Evolutionary conservation across 1,140 invertebrate species (phyloP).

Genomic region (Tyrophagus putrescentiae): DNA sequence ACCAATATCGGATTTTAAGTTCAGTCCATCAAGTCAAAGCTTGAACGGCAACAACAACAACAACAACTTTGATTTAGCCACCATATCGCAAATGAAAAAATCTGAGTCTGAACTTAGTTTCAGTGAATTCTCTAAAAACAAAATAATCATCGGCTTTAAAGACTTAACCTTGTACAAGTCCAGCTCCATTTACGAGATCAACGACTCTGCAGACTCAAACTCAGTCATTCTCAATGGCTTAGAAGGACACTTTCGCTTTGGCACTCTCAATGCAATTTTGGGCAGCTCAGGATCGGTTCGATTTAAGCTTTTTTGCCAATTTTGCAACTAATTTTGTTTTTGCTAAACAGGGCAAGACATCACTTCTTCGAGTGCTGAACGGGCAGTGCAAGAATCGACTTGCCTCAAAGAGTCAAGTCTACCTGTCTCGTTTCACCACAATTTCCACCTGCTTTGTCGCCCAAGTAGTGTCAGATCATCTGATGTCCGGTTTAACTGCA

Average conservation of each 20-base stretch:
- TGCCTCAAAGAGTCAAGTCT: not conserved
- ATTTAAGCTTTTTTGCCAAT: too few relatives aligned
- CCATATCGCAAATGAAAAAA: too few relatives aligned
- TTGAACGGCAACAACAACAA: too few relatives aligned
- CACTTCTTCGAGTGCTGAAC: constrained; percentile 30
- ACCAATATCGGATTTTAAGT: too few relatives aligned
- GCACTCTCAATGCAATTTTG: constrained; percentile 39
- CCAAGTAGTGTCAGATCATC: constrained; percentile 56
- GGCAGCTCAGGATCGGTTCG: constrained; percentile 47
- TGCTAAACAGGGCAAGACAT: too few relatives aligned
- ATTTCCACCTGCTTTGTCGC: constrained; percentile 15
- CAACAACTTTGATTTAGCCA: too few relatives aligned
- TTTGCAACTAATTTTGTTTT: too few relatives aligned
- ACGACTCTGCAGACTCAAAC: not conserved
- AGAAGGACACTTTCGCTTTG: constrained; percentile 11
- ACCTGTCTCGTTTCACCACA: not conserved
- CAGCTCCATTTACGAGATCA: constrained; percentile 12
- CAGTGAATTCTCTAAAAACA: not conserved
- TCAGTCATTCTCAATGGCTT: not conserved
- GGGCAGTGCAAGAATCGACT: not conserved
- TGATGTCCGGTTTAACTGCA: constrained; percentile 71
- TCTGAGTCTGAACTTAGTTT: too few relatives aligned
- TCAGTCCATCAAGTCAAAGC: too few relatives aligned
- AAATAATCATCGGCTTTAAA: not conserved
- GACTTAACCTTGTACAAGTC: not conserved